Evolutionary conservation across 2,888 invertebrate species (phyloP), one percentile per base, ranked within the genome.

Genomic region (Apantesis nais): DNA sequence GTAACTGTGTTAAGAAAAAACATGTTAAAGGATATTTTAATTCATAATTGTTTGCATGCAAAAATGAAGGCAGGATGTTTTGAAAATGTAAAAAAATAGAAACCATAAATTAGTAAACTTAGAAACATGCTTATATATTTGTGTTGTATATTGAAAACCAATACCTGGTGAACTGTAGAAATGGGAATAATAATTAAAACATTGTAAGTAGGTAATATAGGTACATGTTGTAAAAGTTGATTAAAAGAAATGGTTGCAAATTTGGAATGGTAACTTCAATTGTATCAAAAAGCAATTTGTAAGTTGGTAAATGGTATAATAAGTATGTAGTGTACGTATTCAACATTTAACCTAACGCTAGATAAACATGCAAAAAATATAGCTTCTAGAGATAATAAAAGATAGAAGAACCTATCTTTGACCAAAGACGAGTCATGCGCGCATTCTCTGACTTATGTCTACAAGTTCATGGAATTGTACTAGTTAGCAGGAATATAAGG

Each of bases 1-100:
- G 90, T 83, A 81, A 88, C 91, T 92, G 89, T 73, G 44, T 55
- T 41, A 34, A 52, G 39, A 65, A 68, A 58, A 11, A 34, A 2
- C 0, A 29, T 58, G 58, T 29, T 14, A 58, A 29, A 29, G 29
- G 29, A 58, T 16, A 29, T n/a, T 52, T 52, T 52, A 12, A 9
- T 31, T 22, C 62, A 37, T 29, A 58, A 22, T n/a, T n/a, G 19
- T 66, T 25, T 55, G 41, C 83, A 81, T 81, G 81, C 81, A 81
- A 37, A 72, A 76, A 69, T 62, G 68, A 74, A 74, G 29, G 72
- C 25, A 66, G 72, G 25, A 39, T 58, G 19, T 44, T 72, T 11
- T 11, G 3, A 48, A 71, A 62, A 19, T 62, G 44, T 34, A 29
- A 69, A 25, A 39, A 64, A 67, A 9, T 19, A 11, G 9, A 22